These are phyloP conservation scores for Agapostemon virescens DNA, from an alignment of 2,888 invertebrate genomes.

Conservation along the genomic window DNA sequence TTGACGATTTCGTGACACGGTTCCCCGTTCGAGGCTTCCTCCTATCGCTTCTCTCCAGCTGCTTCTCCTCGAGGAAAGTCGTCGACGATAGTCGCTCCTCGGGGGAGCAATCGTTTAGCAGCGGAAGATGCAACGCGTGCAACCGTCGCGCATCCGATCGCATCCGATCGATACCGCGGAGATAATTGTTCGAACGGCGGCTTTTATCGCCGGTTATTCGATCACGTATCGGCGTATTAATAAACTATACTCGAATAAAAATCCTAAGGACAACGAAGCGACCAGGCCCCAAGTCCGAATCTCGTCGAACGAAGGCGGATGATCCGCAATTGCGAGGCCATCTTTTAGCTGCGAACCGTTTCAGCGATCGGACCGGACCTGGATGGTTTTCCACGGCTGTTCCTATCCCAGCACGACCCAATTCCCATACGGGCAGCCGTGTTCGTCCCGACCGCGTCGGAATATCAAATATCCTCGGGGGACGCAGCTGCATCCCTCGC, in stretches of 20 bases:
- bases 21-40: background rate
- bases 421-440: conserved; percentile 23
- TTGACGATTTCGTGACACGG: conserved; percentile 6
- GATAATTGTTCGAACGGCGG: too few relatives aligned
- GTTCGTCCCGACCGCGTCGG: conserved; percentile 24
- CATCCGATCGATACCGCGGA: background rate
- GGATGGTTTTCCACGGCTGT: background rate
- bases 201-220: too few relatives aligned
- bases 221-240: too few relatives aligned
- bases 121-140: background rate
- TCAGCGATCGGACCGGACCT: background rate
- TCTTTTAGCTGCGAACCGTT: background rate
- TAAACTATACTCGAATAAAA: too few relatives aligned
- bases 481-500: background rate
- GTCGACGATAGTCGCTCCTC: background rate
- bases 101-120: background rate
- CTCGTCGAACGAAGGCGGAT: background rate
- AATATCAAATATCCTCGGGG: conserved; percentile 30
- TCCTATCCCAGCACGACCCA: conserved; percentile 29
- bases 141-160: background rate
- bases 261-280: too few relatives aligned
- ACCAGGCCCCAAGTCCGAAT: too few relatives aligned
- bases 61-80: background rate
- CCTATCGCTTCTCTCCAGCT: background rate
- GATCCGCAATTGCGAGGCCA: background rate